Evolutionary conservation across 1,140 invertebrate species (phyloP), one percentile per base, ranked within the genome.

Genomic region (Achatina immaculata): DNA sequence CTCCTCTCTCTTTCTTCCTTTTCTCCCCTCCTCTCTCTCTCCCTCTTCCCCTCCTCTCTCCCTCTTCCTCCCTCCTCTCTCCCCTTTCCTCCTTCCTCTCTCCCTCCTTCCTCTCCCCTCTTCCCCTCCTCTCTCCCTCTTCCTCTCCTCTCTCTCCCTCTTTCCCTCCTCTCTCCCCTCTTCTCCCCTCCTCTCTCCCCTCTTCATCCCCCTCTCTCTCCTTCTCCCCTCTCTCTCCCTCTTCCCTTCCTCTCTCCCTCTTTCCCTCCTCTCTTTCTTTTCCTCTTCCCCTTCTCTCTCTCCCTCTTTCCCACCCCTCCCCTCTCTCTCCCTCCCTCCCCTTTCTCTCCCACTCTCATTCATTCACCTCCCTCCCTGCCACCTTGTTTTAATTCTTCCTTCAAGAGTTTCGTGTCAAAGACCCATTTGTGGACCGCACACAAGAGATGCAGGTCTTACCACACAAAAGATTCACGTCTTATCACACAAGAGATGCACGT

Each of bases 311-410:
- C 45, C 19, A 7, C 19, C 45, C 45, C 19, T 19, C 19, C 45
- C 19, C 62, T 66, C 62, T 66, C 62, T 66, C 62, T 66, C 69
- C 36, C 69, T 43, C 34, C 28, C 42, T 72, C 69, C 36, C n/a
- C 34, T 43, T 16, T 38, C 34, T 72, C 69, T 43, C 40, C 36
- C 34, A 11, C 34, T 43, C 69, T 1, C 24, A 0, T 0, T 40
- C n/a, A 16, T 0, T 72, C 21, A n/a, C 19, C 69, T 43, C 36
- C 28, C 36, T n/a, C 45, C 19, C 45, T 48, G 7, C 19, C 45
- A 11, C 45, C n/a, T n/a, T n/a, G n/a, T n/a, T n/a, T n/a, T n/a
- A n/a, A n/a, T n/a, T n/a, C n/a, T n/a, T n/a, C n/a, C n/a, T n/a
- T n/a, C n/a, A n/a, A n/a, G n/a, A n/a, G n/a, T n/a, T n/a, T n/a